Evolutionary conservation across 2,797 vertebrate genomes (phyloP).

Genomic region (Alcedo atthis): DNA sequence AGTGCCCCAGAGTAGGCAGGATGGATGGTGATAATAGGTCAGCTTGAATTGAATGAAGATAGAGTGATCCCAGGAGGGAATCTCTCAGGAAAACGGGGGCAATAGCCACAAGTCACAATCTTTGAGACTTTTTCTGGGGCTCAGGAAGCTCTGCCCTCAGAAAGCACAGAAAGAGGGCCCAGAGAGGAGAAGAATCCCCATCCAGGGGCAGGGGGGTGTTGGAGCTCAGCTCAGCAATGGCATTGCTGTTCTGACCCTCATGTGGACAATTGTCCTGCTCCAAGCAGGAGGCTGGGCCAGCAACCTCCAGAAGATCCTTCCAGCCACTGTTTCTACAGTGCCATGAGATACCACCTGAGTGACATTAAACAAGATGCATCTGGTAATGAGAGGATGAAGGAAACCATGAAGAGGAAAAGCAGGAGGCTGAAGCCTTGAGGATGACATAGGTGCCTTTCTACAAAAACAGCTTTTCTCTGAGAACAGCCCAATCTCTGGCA

Average conservation of each 20-base stretch:
- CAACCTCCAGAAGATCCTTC: background rate
- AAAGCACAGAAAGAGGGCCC: background rate
- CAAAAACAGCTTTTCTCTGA: background rate
- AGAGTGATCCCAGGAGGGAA: background rate
- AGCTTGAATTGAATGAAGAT: background rate
- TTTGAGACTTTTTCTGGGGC: background rate
- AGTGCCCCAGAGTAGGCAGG: background rate
- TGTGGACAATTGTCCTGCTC: background rate
- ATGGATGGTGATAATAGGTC: background rate
- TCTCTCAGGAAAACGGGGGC: background rate
- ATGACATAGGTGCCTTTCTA: background rate
- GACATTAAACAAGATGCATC: background rate
- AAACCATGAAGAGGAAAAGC: background rate
- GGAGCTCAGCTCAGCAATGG: background rate
- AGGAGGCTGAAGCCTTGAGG: background rate
- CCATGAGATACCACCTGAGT: background rate
- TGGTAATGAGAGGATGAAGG: background rate
- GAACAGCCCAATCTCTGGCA: background rate
- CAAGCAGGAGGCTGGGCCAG: background rate
- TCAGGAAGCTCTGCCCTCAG: background rate
- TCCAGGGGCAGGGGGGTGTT: fast-evolving
- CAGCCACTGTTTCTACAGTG: fast-evolving
- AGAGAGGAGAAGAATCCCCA: background rate
- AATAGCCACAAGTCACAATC: background rate
- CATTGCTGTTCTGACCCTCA: background rate